Conservation (phyloP, 2,113 vertebrate genomes). For the Pycnonotus jocosus region DNA sequence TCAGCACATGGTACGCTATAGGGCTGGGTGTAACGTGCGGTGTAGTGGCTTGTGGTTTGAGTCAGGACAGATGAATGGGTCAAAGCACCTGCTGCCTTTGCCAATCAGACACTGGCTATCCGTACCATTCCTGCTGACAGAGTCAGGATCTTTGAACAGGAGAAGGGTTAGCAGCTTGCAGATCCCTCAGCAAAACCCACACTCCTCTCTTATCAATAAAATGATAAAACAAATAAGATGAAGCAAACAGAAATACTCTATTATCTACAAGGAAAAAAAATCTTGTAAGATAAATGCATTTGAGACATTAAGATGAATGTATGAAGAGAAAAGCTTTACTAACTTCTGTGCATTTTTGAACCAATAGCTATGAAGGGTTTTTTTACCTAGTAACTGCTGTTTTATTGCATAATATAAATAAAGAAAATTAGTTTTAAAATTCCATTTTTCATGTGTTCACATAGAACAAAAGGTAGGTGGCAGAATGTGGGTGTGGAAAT, state of each 20-base stretch:
- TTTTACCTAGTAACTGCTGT: not conserved
- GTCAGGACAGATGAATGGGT: not conserved
- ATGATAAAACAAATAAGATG: not conserved
- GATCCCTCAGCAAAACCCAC: not conserved
- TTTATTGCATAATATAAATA: not conserved
- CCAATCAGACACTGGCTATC: not conserved
- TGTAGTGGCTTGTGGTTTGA: not conserved
- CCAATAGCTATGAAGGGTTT: not conserved
- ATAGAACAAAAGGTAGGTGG: not conserved
- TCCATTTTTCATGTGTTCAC: not conserved
- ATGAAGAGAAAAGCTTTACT: not conserved
- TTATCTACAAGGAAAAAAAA: not conserved
- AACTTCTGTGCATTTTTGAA: not conserved
- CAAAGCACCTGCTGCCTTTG: not conserved
- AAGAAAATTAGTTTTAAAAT: not conserved
- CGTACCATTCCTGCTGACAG: fast-evolving
- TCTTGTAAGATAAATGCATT: not conserved
- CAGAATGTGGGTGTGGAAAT: not conserved
- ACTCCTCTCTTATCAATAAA: not conserved
- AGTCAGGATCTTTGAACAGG: not conserved
- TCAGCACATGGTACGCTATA: not conserved
- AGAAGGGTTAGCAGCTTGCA: not conserved
- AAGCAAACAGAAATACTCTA: not conserved
- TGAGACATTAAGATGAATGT: not conserved
- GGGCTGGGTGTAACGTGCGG: not conserved